Evolutionary conservation across 2,797 vertebrate genomes (phyloP).

Genomic region (Paedocypris micromegethes): DNA sequence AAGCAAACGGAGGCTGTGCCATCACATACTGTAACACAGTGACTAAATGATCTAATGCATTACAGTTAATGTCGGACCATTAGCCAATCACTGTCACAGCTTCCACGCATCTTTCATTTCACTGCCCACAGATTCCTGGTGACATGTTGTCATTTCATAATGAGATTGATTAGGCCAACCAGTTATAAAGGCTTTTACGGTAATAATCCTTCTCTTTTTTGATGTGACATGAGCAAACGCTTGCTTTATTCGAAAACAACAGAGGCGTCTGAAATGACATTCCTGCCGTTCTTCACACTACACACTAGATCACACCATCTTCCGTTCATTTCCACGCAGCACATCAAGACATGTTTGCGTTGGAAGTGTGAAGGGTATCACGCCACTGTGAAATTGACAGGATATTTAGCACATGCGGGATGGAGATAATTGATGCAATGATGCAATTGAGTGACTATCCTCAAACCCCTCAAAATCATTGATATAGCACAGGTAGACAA

Average conservation of each 20-base stretch:
- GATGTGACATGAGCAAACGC: slow-evolving; percentile 7
- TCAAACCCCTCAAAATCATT: slow-evolving; percentile 25
- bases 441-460: slow-evolving; percentile 4
- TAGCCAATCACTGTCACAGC: slow-evolving; percentile 8
- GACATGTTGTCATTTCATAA: slow-evolving; percentile 18
- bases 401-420: slow-evolving; percentile 24
- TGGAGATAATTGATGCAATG: slow-evolving; percentile 5
- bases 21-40: not conserved
- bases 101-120: slow-evolving; percentile 16
- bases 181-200: slow-evolving; percentile 15
- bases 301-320: slow-evolving; percentile 9
- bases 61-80: slow-evolving; percentile 2
- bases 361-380: slow-evolving; percentile 14
- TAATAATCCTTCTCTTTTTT: slow-evolving; percentile 6
- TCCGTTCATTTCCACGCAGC: slow-evolving; percentile 16
- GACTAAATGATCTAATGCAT: not conserved
- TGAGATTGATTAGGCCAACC: not conserved
- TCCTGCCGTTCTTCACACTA: not conserved
- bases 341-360: slow-evolving; percentile 2
- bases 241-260: slow-evolving; percentile 31
- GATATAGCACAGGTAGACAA: slow-evolving; percentile 6
- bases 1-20: not conserved
- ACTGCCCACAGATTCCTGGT: slow-evolving; percentile 13
- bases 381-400: slow-evolving; percentile 9
- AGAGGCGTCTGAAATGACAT: slow-evolving; percentile 5